These are phyloP conservation scores for Archaeoteleia sp. DNA, from an alignment of 2,888 invertebrate species.

Conservation along the genomic window DNA sequence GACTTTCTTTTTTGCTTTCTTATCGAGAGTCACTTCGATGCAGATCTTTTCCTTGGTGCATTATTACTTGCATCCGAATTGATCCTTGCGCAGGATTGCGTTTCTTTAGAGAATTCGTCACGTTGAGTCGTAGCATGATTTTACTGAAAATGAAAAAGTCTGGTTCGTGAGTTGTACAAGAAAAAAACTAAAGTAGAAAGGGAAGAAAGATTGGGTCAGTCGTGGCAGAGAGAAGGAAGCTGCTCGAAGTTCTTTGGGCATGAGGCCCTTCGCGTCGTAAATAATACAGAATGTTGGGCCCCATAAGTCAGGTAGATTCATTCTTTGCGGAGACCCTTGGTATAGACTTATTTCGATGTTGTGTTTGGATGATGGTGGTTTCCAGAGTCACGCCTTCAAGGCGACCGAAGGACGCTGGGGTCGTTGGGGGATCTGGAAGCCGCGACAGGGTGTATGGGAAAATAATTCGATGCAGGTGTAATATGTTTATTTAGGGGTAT, in stretches of 20 bases:
- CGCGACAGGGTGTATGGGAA: constrained; percentile 64
- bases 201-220: constrained; percentile 40
- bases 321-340: constrained; percentile 53
- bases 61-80: constrained; percentile 4
- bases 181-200: constrained; percentile 28
- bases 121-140: constrained; percentile 46
- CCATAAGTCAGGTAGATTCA: constrained; percentile 73
- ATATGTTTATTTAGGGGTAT: constrained; percentile 66
- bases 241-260: constrained; percentile 59
- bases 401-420: constrained; percentile 47
- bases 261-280: constrained; percentile 66
- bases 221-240: constrained; percentile 43
- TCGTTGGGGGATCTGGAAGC: constrained; percentile 36
- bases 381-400: constrained; percentile 72
- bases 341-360: constrained; percentile 56
- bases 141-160: constrained; percentile 53
- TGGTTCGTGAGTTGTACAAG: constrained; percentile 26
- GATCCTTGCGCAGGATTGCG: constrained; percentile 15
- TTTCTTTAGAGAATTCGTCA: constrained; percentile 52
- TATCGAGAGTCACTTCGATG: constrained; percentile 17
- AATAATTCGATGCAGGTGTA: constrained; percentile 68
- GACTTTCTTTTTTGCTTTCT: constrained; percentile 1
- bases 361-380: constrained; percentile 72
- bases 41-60: constrained; percentile 15
- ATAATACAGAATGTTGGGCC: constrained; percentile 71